Percentiles rank a stretch among this genome's conserved stretches.
Evolutionary conservation across 2,888 invertebrate genomes (phyloP).

Genomic region (Pharmacophagus antenor): DNA sequence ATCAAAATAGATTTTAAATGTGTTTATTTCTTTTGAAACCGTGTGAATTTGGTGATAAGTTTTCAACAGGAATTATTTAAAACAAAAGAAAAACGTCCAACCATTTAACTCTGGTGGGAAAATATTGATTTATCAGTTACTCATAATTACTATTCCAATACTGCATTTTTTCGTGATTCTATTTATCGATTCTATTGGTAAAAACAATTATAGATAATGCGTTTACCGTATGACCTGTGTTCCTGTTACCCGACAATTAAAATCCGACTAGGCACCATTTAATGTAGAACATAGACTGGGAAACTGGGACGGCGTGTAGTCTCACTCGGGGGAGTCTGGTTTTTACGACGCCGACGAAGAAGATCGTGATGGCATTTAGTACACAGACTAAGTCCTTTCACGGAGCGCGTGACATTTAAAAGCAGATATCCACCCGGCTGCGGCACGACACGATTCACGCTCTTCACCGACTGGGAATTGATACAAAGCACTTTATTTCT

Average conservation of each 20-base stretch:
- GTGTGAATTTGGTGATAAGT: too few relatives aligned
- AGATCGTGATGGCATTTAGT: slow-evolving; percentile 68
- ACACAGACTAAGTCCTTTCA: slow-evolving; percentile 59
- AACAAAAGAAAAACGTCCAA: too few relatives aligned
- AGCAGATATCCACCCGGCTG: slow-evolving; percentile 41
- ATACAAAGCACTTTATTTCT: slow-evolving; percentile 27
- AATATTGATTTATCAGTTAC: too few relatives aligned
- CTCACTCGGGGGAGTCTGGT: slow-evolving; percentile 33
- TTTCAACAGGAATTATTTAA: too few relatives aligned
- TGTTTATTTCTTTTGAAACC: too few relatives aligned
- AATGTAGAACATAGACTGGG: slow-evolving; percentile 13
- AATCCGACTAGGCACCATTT: slow-evolving; percentile 1
- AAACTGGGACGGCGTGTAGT: slow-evolving; percentile 22
- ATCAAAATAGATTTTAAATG: too few relatives aligned
- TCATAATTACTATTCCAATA: too few relatives aligned
- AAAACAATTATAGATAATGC: too few relatives aligned
- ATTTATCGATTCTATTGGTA: too few relatives aligned
- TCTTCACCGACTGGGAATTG: slow-evolving; percentile 32
- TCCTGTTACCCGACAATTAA: slow-evolving; percentile 7
- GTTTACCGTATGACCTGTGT: background rate
- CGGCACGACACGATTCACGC: slow-evolving; percentile 40
- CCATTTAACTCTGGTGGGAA: too few relatives aligned
- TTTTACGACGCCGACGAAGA: slow-evolving; percentile 54
- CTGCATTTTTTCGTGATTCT: too few relatives aligned
- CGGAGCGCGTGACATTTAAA: slow-evolving; percentile 64